phyloP scores from a whole-genome alignment of 2,888 invertebrate species.

The Ormyrus nitidulus region DNA sequence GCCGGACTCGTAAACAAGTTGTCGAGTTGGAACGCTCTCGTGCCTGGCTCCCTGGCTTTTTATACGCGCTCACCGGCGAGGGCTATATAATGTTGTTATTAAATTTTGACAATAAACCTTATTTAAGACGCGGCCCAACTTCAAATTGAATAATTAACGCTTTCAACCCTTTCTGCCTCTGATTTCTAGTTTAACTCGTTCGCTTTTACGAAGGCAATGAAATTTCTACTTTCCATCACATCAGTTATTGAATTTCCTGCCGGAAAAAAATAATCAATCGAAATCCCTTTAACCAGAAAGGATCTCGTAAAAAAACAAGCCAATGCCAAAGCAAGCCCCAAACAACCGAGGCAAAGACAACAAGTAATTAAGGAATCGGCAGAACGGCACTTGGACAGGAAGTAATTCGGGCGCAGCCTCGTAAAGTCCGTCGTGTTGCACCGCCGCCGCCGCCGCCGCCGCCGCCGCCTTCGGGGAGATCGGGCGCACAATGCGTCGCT shows the following conservation, averaged over 20 bases:
- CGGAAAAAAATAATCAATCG: too few species aligned
- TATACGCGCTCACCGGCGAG: constrained; percentile 8
- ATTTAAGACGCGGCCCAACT: background rate
- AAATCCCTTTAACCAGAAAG: too few species aligned
- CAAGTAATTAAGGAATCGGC: constrained; percentile 18
- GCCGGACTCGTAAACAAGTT: constrained; percentile 58
- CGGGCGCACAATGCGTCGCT: constrained; percentile 3
- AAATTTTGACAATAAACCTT: constrained; percentile 17
- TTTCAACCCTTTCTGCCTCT: background rate
- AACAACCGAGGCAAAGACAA: background rate
- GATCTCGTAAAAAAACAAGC: too few species aligned
- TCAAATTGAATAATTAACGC: background rate
- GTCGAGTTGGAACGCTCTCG: constrained; percentile 30
- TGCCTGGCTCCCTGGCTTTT: constrained; percentile 19
- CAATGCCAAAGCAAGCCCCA: too few species aligned
- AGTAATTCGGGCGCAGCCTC: constrained; percentile 22
- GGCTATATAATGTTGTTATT: constrained; percentile 49
- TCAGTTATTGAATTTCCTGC: too few species aligned
- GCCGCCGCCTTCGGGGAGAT: constrained; percentile 8
- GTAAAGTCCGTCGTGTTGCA: constrained; percentile 19
- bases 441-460: constrained; percentile 6
- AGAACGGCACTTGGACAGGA: constrained; percentile 32
- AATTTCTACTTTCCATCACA: background rate
- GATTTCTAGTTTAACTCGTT: background rate
- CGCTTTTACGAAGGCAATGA: background rate